Evolutionary conservation across 2,113 vertebrate genomes (phyloP).

Genomic region (Sapayoa aenigma): DNA sequence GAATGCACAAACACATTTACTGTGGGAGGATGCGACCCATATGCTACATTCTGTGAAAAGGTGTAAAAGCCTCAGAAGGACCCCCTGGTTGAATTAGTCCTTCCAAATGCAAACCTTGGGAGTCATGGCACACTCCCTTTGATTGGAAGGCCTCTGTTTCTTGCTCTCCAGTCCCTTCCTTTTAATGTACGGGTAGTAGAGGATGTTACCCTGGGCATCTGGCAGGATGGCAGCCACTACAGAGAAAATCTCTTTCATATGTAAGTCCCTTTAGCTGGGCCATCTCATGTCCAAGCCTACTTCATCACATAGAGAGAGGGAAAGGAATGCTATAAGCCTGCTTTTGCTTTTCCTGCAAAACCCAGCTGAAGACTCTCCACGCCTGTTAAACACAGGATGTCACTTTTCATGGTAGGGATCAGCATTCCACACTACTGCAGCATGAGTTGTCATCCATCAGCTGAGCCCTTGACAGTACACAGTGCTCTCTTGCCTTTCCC

Average conservation of each 20-base stretch:
- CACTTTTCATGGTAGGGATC: neutral
- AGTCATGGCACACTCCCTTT: neutral
- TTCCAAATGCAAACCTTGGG: neutral
- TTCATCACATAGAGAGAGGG: neutral
- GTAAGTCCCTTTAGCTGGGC: neutral
- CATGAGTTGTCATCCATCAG: neutral
- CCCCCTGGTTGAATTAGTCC: neutral
- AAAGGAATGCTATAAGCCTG: neutral
- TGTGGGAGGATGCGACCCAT: rapidly evolving
- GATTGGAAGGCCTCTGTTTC: neutral
- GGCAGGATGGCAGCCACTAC: neutral
- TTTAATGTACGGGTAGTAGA: neutral
- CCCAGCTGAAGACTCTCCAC: neutral
- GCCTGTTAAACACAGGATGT: neutral
- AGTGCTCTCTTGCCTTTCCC: neutral
- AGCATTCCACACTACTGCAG: too few species aligned
- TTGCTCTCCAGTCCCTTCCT: neutral
- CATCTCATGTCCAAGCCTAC: neutral
- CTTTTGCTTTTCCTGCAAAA: neutral
- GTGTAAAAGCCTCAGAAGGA: neutral
- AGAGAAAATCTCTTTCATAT: neutral
- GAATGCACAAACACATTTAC: neutral
- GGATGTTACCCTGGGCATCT: neutral
- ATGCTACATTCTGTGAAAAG: neutral
- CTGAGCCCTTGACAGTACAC: rapidly evolving